Base-by-base conservation (phyloP, 2,113 vertebrate species). In the Collichthys lucidus region DNA sequence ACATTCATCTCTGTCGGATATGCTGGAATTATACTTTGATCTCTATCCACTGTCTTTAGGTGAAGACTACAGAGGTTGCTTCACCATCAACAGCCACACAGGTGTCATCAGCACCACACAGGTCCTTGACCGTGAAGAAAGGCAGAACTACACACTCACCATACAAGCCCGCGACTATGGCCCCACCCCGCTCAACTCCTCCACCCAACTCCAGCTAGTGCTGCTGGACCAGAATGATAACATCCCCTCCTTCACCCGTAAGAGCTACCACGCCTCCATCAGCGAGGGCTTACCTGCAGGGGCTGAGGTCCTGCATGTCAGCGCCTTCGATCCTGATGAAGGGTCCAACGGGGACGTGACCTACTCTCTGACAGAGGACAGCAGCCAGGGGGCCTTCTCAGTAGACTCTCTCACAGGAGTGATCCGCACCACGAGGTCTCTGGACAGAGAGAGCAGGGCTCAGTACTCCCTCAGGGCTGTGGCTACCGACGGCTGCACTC, bases 181-280 rank as follows among this genome's bases (percentile, higher is more conserved):
- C 56, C 90, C 80, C 15, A 88, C 92, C 0, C 81, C 92, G 0
- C 95, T 93, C 79, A 96, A 91, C 86, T 95, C 96, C 42, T 87
- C 88, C 62, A 86, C 91, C 26, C 91, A 94, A n/a, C 63, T 99
- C 57, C 89, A 77, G 26, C 59, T 99, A 46, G 87, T 74, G 1
- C 94, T 99, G 71, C 83, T 97, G 87, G 98, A 99, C 68, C 95
- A 96, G 92, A 99, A 99, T 10, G 98, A 99, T 77, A 96, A 99
- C 88, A 92, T 65, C 74, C 97, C 97, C 0, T 68, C 91, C 5
- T 99, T 99, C 84, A 75, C 78, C 57, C 86, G 66, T 15, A 95
- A 87, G 56, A 94, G 74, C 29, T 98, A 97, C 88, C 94, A 93
- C 8, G 79, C 94, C 68, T 95, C 94, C 0, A 71, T 98, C 77